phyloP scores from a whole-genome alignment of 2,797 vertebrate genomes.

The Morus bassanus region DNA sequence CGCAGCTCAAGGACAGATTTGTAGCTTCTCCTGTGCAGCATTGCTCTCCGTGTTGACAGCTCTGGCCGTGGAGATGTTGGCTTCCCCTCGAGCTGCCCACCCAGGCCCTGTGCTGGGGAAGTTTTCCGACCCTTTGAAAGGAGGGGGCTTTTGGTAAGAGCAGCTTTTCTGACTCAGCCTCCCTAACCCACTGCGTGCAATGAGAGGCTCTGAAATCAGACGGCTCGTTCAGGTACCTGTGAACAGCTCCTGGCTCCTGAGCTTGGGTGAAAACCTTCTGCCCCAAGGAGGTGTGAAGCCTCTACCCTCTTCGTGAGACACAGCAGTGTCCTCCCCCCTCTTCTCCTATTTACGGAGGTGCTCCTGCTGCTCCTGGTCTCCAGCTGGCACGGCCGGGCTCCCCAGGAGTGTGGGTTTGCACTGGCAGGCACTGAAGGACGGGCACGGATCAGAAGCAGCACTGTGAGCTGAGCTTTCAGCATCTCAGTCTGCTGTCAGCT shows the following conservation, averaged over 20 bases:
- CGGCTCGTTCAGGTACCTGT: accelerated
- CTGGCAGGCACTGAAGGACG: background rate
- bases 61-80: background rate
- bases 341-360: background rate
- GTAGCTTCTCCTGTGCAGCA: background rate
- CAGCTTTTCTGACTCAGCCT: background rate
- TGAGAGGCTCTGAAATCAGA: background rate
- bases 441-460: background rate
- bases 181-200: accelerated
- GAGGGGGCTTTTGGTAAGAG: background rate
- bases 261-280: background rate
- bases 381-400: accelerated
- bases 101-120: background rate
- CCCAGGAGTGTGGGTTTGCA: background rate
- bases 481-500: background rate
- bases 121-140: background rate
- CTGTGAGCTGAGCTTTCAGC: background rate
- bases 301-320: background rate
- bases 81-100: background rate
- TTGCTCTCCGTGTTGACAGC: background rate
- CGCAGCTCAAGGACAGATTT: background rate
- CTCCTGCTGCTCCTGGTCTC: background rate
- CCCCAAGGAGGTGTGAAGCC: background rate
- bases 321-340: background rate
- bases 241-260: background rate